Evolutionary conservation across 2,888 invertebrate genomes (phyloP), one percentile per base, ranked within the genome.

Genomic region (Bedellia somnulentella): DNA sequence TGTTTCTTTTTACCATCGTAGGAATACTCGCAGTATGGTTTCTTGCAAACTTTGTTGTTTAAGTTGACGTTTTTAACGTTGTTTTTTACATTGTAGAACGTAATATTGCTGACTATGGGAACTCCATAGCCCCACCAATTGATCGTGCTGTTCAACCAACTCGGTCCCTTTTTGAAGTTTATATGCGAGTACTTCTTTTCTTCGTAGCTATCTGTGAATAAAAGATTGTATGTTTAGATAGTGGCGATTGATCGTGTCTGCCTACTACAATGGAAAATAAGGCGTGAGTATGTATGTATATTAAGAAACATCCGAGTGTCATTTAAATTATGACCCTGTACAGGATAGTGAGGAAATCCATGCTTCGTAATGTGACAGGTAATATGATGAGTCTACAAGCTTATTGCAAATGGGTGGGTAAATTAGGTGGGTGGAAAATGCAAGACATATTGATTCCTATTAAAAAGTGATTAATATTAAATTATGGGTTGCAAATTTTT

Each of bases 161-260:
- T 57, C 22, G 54, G 39, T 26, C 53, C 49, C 12, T 60, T 42
- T 0, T 40, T 44, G 50, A 83, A 81, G 21, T 67, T 58, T 13
- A 82, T 63, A 40, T 78, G 60, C 29, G 76, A 78, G 57, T 80
- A 83, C 38, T 73, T 73, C 33, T 76, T 75, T 42, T 82, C 81
- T 48, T 80, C 77, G 41, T 78, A 78, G 21, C 79, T 78, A 45
- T 81, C 82, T 82, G 63, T 44, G 61, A 60, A 37, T 32, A 8
- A 27, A 27, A 25, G 2, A 33, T 9, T 12, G 10, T 11, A 24
- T 14, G 14, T 17, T 21, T 9, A 27, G 11, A 12, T 32, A 31
- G 14, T 9, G 9, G 4, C 10, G 2, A 2, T 27, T 15, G 11
- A 4, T 3, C 10, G 9, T 9, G n/a, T 16, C 4, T 27, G 27